A percentile compares a stretch with the other conserved stretches of the same genome.
These are phyloP conservation scores for Orthonevra nobilis DNA, from an alignment of 2,888 invertebrate genomes.

Conservation along the genomic window DNA sequence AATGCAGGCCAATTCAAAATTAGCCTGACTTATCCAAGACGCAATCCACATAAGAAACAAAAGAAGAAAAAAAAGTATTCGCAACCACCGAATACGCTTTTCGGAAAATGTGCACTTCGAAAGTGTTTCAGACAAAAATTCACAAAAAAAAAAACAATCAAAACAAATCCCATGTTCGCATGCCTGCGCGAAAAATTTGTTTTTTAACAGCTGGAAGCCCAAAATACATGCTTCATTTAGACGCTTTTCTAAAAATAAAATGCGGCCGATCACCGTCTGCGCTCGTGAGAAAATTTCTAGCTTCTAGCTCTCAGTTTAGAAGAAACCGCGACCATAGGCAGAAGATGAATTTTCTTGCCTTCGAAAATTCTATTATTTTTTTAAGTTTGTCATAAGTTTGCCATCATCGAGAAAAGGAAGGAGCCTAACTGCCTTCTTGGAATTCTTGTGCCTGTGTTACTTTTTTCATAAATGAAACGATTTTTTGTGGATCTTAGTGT, in stretches of 20 bases:
- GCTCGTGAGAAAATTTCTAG: constrained; percentile 24
- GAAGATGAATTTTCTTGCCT: constrained; percentile 54
- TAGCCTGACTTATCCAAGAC: neutral
- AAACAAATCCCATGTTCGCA: constrained; percentile 28
- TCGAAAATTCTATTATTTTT: constrained; percentile 41
- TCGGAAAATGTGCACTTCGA: too few relatives aligned
- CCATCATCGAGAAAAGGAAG: constrained; percentile 8
- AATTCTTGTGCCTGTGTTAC: constrained; percentile 4
- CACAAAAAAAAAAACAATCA: too few relatives aligned
- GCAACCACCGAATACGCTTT: constrained; percentile 18
- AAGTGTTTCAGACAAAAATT: too few relatives aligned
- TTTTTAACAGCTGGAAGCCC: constrained; percentile 67
- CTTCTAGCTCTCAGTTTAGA: constrained; percentile 47
- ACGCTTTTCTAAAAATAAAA: constrained; percentile 68
- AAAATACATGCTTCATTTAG: constrained; percentile 65
- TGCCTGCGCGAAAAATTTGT: constrained; percentile 33
- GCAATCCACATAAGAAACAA: constrained; percentile 8
- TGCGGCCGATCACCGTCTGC: constrained; percentile 23
- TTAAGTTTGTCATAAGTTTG: constrained; percentile 52
- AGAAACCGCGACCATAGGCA: constrained; percentile 59
- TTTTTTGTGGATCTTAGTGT: constrained; percentile 12
- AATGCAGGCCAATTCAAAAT: too few relatives aligned
- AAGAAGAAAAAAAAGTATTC: neutral
- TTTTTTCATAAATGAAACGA: constrained; percentile 7
- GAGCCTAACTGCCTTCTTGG: constrained; percentile 20